Evolutionary conservation across 2,888 invertebrate genomes (phyloP), one percentile per base, ranked within the genome.

Genomic region (Netelia inedita): DNA sequence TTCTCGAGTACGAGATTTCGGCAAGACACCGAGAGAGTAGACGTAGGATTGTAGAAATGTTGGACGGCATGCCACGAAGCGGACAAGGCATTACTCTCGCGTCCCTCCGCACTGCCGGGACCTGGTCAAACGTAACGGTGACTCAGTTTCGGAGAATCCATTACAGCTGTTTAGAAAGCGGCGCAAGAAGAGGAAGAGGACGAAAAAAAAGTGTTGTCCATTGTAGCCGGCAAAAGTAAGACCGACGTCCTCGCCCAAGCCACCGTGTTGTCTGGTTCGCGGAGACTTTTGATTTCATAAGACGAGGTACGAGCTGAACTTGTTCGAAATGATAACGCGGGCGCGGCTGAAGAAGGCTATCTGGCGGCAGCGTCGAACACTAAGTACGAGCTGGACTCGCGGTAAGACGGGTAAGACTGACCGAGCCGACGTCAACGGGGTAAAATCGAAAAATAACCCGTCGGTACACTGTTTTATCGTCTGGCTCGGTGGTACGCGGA

Each of bases 141-240:
- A 87, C 86, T 88, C 85, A 86, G 86, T 86, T 88, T 87, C 87
- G 87, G 83, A 86, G 87, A 88, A 88, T 88, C 86, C 87, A 87
- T 88, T 88, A 86, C 85, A 79, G 83, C 79, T 81, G 87, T 88
- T 88, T 85, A 85, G 85, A 85, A 85, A 85, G 85, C 85, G 82
- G 75, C 72, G 72, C 85, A 79, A 75, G 50, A 82, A 82, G 79
- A 82, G 72, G 61, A 74, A 53, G 63, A 79, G 79, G 79, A 79
- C 53, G 14, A 74, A 53, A 53, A 72, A 76, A 80, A 83, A 53
- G 63, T 35, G 41, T 69, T 68, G 65, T 81, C 81, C 74, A 81
- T 79, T 85, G 74, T 78, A 55, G 74, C 65, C 35, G 21, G 78
- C 82, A 79, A 82, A 69, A 81, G 82, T 83, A 63, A 80, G 79